Base-by-base conservation (phyloP, 2,113 vertebrate species). In the Takifugu flavidus region DNA sequence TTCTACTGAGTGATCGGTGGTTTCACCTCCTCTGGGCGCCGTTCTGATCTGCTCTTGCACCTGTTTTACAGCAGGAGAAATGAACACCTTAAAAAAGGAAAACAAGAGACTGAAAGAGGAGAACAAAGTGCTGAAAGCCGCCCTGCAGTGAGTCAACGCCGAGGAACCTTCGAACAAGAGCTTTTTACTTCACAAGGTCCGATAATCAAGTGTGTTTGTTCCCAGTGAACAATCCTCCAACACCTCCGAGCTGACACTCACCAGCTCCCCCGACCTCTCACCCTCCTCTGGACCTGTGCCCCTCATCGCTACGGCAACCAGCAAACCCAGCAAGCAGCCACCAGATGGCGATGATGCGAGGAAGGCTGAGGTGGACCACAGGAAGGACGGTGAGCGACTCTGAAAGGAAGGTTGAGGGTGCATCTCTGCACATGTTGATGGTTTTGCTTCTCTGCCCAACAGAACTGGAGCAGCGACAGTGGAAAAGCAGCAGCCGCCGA, bases 21-120 rank as follows among this genome's bases (percentile, higher is more conserved):
- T n/a, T n/a, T n/a, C n/a, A n/a, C n/a, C n/a, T n/a, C n/a, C n/a
- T n/a, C n/a, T n/a, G n/a, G n/a, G n/a, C n/a, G n/a, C n/a, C n/a
- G 29, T 29, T 29, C 29, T 29, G 29, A 29, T 5, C 29, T 3
- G 29, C 34, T 8, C 34, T 11, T 6, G 31, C 4, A 6, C 34
- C 34, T 39, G 34, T 39, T 77, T 67, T 77, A n/a, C 25, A 92
- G 91, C 64, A 3, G 80, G 49, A 60, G 91, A 92, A 59, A 86
- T 90, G 59, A 91, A 63, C 53, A 62, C 58, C 50, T 45, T 91
- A 20, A 89, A 82, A 52, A 91, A 82, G 68, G 89, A 91, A 28
- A 92, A 92, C 70, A 82, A 74, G 25, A 83, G 49, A 44, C 78
- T 92, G 0, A 83, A 59, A 59, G 89, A 89, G 3, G 89, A 91